These are phyloP conservation scores for Pectinophora gossypiella DNA, from an alignment of 1,140 invertebrate species.

Conservation along the genomic window DNA sequence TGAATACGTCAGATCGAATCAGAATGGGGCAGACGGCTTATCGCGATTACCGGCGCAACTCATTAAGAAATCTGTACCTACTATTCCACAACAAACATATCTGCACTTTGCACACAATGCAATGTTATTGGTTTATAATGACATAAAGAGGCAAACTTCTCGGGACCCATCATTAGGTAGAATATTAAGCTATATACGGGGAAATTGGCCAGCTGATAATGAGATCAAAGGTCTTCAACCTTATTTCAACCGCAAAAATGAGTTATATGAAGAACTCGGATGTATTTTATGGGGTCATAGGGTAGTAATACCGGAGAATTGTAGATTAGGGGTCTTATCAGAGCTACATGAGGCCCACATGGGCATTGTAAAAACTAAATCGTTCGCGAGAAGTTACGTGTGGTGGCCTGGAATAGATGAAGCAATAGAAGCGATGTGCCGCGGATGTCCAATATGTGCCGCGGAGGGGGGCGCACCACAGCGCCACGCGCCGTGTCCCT, in stretches of 20 bases:
- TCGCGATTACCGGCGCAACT: not conserved
- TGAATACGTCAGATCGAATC: constrained; percentile 6
- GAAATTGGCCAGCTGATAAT: not conserved
- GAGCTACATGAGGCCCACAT: constrained; percentile 48
- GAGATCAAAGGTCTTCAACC: constrained; percentile 12
- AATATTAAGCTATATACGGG: not conserved
- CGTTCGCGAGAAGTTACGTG: constrained; percentile 46
- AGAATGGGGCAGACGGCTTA: constrained; percentile 6
- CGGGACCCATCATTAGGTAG: not conserved
- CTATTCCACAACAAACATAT: constrained; percentile 6
- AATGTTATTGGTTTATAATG: constrained; percentile 5
- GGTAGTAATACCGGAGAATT: constrained; percentile 27
- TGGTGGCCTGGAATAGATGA: constrained; percentile 60
- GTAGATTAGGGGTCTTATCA: constrained; percentile 18
- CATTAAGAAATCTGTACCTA: not conserved
- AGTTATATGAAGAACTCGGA: constrained; percentile 24
- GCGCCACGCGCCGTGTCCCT: constrained; percentile 19
- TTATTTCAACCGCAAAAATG: constrained; percentile 12
- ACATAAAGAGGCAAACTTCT: not conserved
- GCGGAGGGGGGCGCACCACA: constrained; percentile 11
- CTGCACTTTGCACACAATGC: constrained; percentile 1
- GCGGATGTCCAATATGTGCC: too few relatives aligned
- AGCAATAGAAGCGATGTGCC: constrained; percentile 47
- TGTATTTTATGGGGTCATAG: constrained; percentile 34
- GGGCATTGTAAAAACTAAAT: constrained; percentile 50